A percentile compares a stretch with the other conserved stretches of the same genome.
phyloP scores from a whole-genome alignment of 1,140 invertebrate species.

The Trinorchestia longiramus region DNA sequence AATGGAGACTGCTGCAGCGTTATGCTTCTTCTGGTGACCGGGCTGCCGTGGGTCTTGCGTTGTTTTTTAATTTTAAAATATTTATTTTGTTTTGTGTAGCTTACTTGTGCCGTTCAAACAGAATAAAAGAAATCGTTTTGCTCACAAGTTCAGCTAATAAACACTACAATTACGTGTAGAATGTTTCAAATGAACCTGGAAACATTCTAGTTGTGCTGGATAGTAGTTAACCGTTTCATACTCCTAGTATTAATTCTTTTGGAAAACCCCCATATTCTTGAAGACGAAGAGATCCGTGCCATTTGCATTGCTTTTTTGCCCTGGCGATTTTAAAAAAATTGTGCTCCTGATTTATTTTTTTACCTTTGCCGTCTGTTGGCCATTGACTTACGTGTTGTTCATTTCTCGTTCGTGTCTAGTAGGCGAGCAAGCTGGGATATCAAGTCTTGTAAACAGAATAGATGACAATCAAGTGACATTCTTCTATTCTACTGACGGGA shows the following conservation, averaged over 20 bases:
- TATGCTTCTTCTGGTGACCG: too few relatives aligned
- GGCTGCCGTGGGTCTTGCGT: neutral
- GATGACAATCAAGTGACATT: too few relatives aligned
- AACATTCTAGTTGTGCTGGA: neutral
- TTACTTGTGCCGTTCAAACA: neutral
- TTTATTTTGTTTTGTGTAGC: neutral
- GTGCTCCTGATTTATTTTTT: neutral
- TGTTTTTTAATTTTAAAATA: neutral
- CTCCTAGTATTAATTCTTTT: neutral
- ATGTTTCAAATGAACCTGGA: neutral
- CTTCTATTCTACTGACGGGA: too few relatives aligned
- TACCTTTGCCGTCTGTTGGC: neutral
- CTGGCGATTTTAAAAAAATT: neutral
- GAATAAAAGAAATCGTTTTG: neutral
- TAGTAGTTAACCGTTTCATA: neutral
- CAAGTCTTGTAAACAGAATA: too few relatives aligned
- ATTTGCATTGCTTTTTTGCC: neutral
- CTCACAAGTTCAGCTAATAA: neutral
- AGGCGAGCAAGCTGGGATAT: neutral
- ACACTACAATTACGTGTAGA: neutral
- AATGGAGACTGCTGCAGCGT: too few relatives aligned
- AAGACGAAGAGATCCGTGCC: too few relatives aligned
- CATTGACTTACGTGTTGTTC: neutral
- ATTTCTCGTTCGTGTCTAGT: neutral
- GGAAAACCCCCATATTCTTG: neutral